A percentile compares a stretch with the other conserved stretches of the same genome.
Evolutionary conservation across 2,888 invertebrate genomes (phyloP).

Genomic region (Lasioglossum malachurum): DNA sequence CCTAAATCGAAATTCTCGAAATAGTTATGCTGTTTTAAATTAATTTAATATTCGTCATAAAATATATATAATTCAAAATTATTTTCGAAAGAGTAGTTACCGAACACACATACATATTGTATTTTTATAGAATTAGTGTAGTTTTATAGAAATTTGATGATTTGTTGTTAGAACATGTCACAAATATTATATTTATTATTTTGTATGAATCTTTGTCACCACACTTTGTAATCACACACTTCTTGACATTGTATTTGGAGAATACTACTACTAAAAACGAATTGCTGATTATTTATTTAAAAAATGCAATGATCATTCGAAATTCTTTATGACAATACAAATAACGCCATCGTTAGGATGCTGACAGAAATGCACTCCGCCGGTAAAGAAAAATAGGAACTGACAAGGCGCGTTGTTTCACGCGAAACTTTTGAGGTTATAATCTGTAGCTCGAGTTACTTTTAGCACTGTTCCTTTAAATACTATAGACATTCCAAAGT

Average conservation of each 20-base stretch:
- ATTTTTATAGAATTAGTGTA: not conserved
- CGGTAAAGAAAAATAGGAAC: conserved; percentile 45
- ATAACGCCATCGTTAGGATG: conserved; percentile 53
- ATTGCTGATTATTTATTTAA: not conserved
- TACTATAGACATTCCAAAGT: not conserved
- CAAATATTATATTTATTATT: not conserved
- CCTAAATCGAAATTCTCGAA: not conserved
- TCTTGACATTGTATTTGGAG: not conserved
- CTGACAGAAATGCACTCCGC: conserved; percentile 6
- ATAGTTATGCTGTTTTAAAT: not conserved
- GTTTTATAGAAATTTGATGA: not conserved
- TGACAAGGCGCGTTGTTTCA: not conserved
- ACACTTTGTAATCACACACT: not conserved
- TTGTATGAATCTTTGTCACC: not conserved
- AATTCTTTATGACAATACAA: conserved; percentile 31
- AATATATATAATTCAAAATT: not conserved
- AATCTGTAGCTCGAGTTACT: not conserved
- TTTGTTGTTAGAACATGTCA: not conserved
- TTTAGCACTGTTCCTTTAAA: not conserved
- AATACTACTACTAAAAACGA: not conserved
- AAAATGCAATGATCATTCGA: conserved; percentile 14
- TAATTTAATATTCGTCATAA: not conserved
- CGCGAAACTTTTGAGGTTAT: conserved; percentile 40
- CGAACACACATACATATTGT: not conserved
- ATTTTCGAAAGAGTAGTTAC: not conserved